Percentiles rank a stretch among this genome's conserved stretches.
Evolutionary conservation across 2,888 invertebrate species (phyloP).

Genomic region (Tyria jacobaeae): DNA sequence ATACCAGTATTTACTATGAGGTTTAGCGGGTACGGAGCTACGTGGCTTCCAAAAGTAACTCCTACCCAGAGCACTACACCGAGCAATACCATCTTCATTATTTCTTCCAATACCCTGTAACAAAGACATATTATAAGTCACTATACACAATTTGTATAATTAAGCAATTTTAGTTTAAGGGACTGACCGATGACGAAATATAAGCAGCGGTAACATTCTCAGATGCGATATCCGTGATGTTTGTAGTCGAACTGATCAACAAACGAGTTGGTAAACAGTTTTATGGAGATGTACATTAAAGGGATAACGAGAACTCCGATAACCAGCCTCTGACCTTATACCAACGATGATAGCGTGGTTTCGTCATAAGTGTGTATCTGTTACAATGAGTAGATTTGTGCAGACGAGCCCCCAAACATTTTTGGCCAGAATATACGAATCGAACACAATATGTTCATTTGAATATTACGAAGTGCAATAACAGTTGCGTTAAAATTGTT

Average conservation of each 20-base stretch:
- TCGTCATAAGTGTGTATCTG: conserved; percentile 52
- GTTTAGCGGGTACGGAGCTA: conserved; percentile 81
- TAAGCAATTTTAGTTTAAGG: conserved; percentile 48
- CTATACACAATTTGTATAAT: conserved; percentile 51
- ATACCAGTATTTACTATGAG: conserved; percentile 73
- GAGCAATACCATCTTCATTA: conserved; percentile 79
- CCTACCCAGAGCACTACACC: conserved; percentile 82
- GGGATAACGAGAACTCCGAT: conserved; percentile 72
- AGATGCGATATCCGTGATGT: conserved; percentile 54
- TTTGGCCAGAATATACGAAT: background rate
- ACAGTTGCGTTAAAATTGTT: no score
- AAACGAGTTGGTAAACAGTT: conserved; percentile 63
- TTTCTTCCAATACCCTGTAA: conserved; percentile 84
- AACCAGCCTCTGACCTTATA: conserved; percentile 53
- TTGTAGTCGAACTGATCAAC: conserved; percentile 65
- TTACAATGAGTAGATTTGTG: conserved; percentile 27
- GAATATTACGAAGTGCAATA: no score
- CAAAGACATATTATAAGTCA: conserved; percentile 48
- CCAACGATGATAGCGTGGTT: conserved; percentile 49
- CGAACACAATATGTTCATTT: background rate
- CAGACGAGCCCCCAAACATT: conserved; percentile 69
- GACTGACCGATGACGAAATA: conserved; percentile 61
- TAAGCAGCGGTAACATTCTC: conserved; percentile 57
- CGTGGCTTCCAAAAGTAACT: conserved; percentile 75
- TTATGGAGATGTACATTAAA: conserved; percentile 64